Evolutionary conservation across 2,113 vertebrate species (phyloP).

Genomic region (Coturnix japonica): DNA sequence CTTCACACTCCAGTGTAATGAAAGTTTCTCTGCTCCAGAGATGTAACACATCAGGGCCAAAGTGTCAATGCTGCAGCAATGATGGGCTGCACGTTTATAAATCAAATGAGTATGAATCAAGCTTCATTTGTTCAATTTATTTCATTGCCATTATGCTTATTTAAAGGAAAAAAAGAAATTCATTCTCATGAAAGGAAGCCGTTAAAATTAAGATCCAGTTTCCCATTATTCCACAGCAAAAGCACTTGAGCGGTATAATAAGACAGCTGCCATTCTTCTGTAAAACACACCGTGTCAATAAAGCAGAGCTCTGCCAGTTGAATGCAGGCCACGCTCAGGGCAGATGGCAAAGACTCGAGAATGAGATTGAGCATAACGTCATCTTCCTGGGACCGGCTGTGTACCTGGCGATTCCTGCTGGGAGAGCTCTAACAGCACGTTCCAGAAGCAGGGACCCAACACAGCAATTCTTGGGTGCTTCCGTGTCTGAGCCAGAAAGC

Average conservation of each 20-base stretch:
- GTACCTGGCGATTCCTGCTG: background rate
- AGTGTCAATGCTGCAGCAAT: background rate
- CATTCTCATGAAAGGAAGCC: background rate
- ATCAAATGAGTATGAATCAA: background rate
- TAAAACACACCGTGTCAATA: background rate
- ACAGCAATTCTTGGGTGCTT: background rate
- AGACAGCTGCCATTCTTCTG: background rate
- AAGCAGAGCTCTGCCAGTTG: background rate
- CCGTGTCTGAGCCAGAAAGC: background rate
- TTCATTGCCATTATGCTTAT: background rate
- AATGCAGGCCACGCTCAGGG: background rate
- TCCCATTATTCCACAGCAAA: background rate
- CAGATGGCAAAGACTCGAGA: background rate
- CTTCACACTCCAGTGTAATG: background rate
- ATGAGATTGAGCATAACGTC: background rate
- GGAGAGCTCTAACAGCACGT: rapidly evolving
- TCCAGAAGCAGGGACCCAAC: background rate
- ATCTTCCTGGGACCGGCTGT: background rate
- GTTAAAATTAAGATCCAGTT: background rate
- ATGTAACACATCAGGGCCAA: background rate
- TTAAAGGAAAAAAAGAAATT: background rate
- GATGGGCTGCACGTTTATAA: background rate
- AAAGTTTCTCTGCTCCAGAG: rapidly evolving
- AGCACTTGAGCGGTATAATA: background rate
- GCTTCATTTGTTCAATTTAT: rapidly evolving